Evolutionary conservation across 2,797 vertebrate species (phyloP), one percentile per base, ranked within the genome.

Genomic region (Betta splendens): DNA sequence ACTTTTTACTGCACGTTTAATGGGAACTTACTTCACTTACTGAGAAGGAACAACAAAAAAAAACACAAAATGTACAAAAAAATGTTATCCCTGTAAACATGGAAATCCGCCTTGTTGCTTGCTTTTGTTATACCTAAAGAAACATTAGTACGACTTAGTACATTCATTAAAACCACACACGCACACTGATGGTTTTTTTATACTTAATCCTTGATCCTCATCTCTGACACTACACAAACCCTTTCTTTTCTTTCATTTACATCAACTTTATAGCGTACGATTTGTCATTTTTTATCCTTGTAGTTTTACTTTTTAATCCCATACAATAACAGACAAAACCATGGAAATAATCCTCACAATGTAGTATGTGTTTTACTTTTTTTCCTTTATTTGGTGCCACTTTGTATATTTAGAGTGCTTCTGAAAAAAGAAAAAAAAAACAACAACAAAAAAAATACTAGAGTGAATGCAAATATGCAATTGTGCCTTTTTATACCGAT

Each of bases 381-480:
- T 91, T 91, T 79, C n/a, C 87, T 91, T 89, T 93, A 93, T 92
- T 88, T 92, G 89, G 92, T 95, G 92, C 92, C 94, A 96, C 94
- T 96, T 94, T 95, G 90, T 92, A 93, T 93, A 94, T 94, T 93
- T 92, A 94, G 92, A 95, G 93, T 95, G 94, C 91, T 98, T 96
- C 94, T 95, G 91, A 93, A 94, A 91, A 89, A 89, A n/a, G n/a
- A n/a, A 37, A 48, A 32, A 33, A 59, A 58, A 48, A 49, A 31
- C 29, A 13, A 15, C 51, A 53, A 50, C 33, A 47, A 51, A 75
- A 72, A 71, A 70, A 62, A 83, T 51, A 55, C 75, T 92, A 92
- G 94, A 92, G 93, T 95, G 95, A 99, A 99, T 98, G 95, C 95
- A 92, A 98, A 94, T 95, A 97, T 98, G 96, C 96, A 98, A 98